Percentiles rank a stretch among this genome's conserved stretches.
Conservation (phyloP, 2,888 invertebrate species). For the Trachelus troglodyta region DNA sequence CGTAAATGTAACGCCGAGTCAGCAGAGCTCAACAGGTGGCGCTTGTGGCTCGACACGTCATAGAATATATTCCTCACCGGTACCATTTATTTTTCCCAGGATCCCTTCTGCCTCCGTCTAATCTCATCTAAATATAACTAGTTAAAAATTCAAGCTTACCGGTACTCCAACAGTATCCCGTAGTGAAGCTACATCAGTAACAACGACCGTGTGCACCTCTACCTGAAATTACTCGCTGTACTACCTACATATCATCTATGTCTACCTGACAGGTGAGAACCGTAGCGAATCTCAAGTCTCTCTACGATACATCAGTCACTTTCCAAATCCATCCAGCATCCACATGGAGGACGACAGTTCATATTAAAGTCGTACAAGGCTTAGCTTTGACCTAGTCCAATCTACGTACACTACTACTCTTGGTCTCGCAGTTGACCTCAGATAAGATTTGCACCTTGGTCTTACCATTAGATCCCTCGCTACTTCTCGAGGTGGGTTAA, state of each 20-base stretch:
- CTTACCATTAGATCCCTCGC: neutral
- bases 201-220: neutral
- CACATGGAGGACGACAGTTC: neutral
- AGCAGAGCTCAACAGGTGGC: slow-evolving; percentile 4
- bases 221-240: neutral
- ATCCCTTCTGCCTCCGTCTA: neutral
- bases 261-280: neutral
- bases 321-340: neutral
- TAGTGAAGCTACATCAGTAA: neutral
- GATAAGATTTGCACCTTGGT: too few relatives aligned
- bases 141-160: neutral
- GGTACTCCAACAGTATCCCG: neutral
- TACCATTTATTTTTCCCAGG: neutral
- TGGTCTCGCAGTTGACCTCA: too few relatives aligned
- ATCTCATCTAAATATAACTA: neutral
- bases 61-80: neutral
- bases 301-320: neutral
- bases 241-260: neutral
- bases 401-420: neutral
- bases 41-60: neutral
- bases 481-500: neutral
- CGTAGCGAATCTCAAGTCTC: neutral
- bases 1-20: neutral
- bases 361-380: neutral
- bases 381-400: neutral